These are phyloP conservation scores for Agrilus mali DNA, from an alignment of 2,888 invertebrate genomes.

Conservation along the genomic window DNA sequence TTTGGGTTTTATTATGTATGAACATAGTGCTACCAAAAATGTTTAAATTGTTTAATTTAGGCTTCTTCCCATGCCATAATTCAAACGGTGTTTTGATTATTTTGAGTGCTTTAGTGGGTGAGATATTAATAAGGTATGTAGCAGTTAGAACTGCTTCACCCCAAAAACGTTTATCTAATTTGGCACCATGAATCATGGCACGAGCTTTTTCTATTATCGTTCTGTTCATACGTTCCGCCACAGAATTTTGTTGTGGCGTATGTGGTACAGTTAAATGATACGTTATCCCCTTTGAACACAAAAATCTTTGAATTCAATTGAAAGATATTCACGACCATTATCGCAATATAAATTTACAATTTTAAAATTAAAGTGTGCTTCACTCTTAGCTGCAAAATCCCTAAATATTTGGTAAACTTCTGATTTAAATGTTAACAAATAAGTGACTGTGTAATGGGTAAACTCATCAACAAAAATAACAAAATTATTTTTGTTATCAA, in stretches of 20 bases:
- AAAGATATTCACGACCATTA: slow-evolving; percentile 13
- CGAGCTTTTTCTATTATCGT: slow-evolving; percentile 27
- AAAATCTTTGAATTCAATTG: slow-evolving; percentile 21
- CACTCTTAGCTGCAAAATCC: slow-evolving; percentile 7
- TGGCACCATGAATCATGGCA: slow-evolving; percentile 22
- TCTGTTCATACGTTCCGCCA: slow-evolving; percentile 27
- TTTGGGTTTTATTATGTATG: slow-evolving; percentile 10
- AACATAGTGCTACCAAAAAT: slow-evolving; percentile 20
- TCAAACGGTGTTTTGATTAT: slow-evolving; percentile 25
- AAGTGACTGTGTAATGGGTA: too few species aligned
- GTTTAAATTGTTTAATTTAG: slow-evolving; percentile 20
- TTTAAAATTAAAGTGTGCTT: slow-evolving; percentile 9
- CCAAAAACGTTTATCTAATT: slow-evolving; percentile 25
- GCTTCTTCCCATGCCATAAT: slow-evolving; percentile 25
- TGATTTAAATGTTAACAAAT: too few species aligned
- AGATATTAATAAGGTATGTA: slow-evolving; percentile 25
- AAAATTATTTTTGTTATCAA: too few species aligned
- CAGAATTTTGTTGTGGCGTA: slow-evolving; percentile 30
- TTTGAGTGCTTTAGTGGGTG: slow-evolving; percentile 23
- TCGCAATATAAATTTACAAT: too few species aligned
- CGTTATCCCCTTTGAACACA: slow-evolving; percentile 24
- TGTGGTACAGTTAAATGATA: slow-evolving; percentile 29
- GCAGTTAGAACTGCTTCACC: slow-evolving; percentile 27
- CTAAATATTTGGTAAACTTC: neutral
- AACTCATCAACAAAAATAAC: too few species aligned